Conservation (phyloP, 2,113 vertebrate genomes). For the Pelodiscus sinensis region DNA sequence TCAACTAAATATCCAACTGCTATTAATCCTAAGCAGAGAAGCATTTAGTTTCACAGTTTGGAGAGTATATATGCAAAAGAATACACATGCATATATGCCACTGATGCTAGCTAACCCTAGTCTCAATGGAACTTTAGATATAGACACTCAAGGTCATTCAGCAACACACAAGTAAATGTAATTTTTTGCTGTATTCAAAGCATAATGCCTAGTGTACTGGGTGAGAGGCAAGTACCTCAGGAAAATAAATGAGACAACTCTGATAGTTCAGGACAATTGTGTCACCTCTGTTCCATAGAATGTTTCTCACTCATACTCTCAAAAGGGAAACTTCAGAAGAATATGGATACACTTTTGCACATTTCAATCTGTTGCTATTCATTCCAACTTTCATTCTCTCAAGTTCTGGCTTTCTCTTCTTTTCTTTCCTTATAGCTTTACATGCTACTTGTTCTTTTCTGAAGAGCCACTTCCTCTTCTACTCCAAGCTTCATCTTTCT, state of each 20-base stretch:
- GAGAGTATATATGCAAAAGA: background rate
- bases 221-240: background rate
- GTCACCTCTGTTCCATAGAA: background rate
- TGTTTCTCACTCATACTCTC: background rate
- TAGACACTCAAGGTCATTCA: background rate
- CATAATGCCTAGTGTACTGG: background rate
- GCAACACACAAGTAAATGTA: background rate
- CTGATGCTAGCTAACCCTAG: background rate
- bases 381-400: background rate
- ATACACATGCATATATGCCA: background rate
- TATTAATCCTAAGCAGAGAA: background rate
- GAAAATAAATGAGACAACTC: background rate
- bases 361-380: background rate
- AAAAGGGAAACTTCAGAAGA: background rate
- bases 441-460: background rate
- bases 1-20: background rate
- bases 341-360: accelerated
- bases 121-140: background rate
- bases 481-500: background rate
- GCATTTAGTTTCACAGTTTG: background rate
- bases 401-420: background rate
- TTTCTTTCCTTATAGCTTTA: background rate
- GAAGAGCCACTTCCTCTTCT: background rate
- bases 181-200: background rate
- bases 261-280: background rate